Base-by-base conservation (phyloP, 2,888 invertebrate species). In the Drosophila neoperkinsi region DNA sequence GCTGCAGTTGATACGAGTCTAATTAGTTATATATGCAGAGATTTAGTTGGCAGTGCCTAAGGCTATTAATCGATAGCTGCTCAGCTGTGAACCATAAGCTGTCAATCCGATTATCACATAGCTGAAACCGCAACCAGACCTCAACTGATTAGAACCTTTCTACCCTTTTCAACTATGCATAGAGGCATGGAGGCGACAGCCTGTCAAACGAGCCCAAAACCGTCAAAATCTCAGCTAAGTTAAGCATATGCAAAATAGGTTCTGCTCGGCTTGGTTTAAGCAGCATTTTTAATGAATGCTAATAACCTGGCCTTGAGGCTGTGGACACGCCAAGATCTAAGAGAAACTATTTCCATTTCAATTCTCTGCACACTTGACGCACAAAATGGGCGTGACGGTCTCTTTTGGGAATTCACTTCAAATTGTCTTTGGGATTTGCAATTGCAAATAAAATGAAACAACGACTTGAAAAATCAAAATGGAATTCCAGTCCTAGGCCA, bases 91-190 rank as follows among this genome's bases (percentile, higher is more conserved):
- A 43, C 51, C 55, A 41, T 66, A 71, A 65, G 52, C 71, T 82
- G 73, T 77, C 80, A 77, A 85, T 74, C 66, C 66, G 83, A 70
- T 79, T 74, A 66, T 75, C 62, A 68, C 64, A 72, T 53, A 53
- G 33, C 63, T 34, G 56, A 64, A 43, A 43, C 56, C 59, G 43
- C 36, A 60, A 46, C 13, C n/a, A 49, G 43, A 52, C 57, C 38
- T n/a, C 31, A 58, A 46, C 52, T 66, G 75, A 66, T 69, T 67
- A 71, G 65, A 36, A 50, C 62, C 64, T 49, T 50, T 63, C 41
- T 81, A 86, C 87, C 84, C 87, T 86, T 89, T 84, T 84, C 84
- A 84, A 71, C 51, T 53, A 57, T 28, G 56, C 53, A 51, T 41
- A 38, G 36, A 46, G 50, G 58, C 52, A 51, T 36, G 43, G 36